Conservation (phyloP, 2,797 vertebrate species). For the Miichthys miiuy region DNA sequence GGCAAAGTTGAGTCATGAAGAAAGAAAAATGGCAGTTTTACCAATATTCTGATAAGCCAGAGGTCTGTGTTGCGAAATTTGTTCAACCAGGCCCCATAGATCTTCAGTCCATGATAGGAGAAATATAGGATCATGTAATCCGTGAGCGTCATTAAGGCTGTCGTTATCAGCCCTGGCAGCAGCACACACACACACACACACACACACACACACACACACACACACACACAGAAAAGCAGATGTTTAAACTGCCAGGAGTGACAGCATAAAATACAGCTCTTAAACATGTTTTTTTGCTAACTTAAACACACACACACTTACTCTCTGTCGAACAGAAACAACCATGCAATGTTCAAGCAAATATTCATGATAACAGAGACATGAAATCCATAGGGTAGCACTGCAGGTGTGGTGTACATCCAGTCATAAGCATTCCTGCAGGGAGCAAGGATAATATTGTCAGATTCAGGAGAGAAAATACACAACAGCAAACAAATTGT, state of each 20-base stretch:
- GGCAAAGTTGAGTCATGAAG: not conserved
- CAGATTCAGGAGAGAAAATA: slow-evolving; percentile 17
- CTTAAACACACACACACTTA: slow-evolving; percentile 55
- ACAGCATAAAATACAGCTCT: not conserved
- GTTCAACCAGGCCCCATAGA: slow-evolving; percentile 80
- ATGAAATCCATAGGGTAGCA: slow-evolving; percentile 80
- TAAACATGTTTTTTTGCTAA: not conserved
- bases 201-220: not conserved
- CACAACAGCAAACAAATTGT: slow-evolving; percentile 40
- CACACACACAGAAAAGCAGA: slow-evolving; percentile 52
- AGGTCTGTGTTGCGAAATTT: slow-evolving; percentile 82
- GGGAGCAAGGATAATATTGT: slow-evolving; percentile 44
- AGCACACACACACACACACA: slow-evolving; percentile 33
- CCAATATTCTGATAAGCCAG: slow-evolving; percentile 86
- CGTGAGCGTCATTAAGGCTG: slow-evolving; percentile 77
- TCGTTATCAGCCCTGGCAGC: slow-evolving; percentile 78
- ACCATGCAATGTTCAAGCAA: slow-evolving; percentile 70
- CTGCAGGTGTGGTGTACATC: slow-evolving; percentile 76
- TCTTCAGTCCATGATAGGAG: slow-evolving; percentile 77
- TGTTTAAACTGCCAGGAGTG: not conserved
- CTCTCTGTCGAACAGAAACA: slow-evolving; percentile 80
- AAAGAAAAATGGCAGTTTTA: slow-evolving; percentile 56
- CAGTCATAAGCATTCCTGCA: slow-evolving; percentile 71
- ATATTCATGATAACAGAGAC: slow-evolving; percentile 66
- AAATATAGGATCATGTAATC: slow-evolving; percentile 78